Evolutionary conservation across 2,888 invertebrate genomes (phyloP).

Genomic region (Hypomecis atomaria): DNA sequence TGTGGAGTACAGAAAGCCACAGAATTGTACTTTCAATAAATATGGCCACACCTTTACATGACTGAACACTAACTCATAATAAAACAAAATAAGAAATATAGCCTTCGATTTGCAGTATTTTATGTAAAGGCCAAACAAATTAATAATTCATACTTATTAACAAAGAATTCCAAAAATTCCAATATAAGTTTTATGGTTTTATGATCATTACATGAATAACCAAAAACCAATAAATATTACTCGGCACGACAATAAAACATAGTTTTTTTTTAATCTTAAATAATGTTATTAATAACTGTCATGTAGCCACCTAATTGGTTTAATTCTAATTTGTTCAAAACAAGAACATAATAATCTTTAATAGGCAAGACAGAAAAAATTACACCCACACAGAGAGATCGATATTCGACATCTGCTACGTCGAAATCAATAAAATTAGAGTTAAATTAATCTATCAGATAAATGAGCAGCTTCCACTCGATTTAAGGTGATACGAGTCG

Average conservation of each 20-base stretch:
- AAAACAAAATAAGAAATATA: too few species aligned
- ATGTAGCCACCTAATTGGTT: conserved; percentile 22
- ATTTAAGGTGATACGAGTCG: too few species aligned
- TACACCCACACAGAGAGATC: conserved; percentile 13
- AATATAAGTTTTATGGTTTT: not conserved
- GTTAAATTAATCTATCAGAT: not conserved
- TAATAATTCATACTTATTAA: not conserved
- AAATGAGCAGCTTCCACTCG: not conserved
- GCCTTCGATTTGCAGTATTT: too few species aligned
- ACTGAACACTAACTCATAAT: too few species aligned
- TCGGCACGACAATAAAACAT: conserved; percentile 2
- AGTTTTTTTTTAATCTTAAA: conserved; percentile 14
- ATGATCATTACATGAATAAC: conserved; percentile 4
- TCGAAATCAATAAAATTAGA: not conserved
- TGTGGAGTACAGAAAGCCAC: too few species aligned
- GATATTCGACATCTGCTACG: conserved; percentile 5
- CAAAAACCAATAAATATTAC: conserved; percentile 11
- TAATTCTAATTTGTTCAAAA: conserved; percentile 25
- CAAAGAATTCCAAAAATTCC: not conserved
- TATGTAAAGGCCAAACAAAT: not conserved
- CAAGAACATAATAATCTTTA: conserved; percentile 18
- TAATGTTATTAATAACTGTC: conserved; percentile 22
- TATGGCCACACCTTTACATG: too few species aligned
- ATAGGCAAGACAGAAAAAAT: conserved; percentile 15
- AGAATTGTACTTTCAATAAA: too few species aligned